Conservation (phyloP, 2,113 vertebrate species). For the Mustela lutreola region DNA sequence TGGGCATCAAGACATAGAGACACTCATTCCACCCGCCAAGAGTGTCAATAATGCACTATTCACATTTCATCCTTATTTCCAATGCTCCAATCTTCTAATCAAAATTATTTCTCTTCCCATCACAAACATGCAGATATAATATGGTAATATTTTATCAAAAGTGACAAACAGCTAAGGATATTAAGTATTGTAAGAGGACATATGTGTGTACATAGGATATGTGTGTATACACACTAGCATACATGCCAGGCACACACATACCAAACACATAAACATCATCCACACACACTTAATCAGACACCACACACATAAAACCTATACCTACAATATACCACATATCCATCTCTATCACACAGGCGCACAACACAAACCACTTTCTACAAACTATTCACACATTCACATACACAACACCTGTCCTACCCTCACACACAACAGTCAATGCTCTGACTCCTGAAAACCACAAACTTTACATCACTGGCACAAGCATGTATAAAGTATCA, state of each 20-base stretch:
- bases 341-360: neutral
- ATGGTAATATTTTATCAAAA: neutral
- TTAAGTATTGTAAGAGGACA: neutral
- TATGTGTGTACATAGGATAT: neutral
- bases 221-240: neutral
- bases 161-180: neutral
- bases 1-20: neutral
- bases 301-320: neutral
- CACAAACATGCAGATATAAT: neutral
- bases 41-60: neutral
- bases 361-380: neutral
- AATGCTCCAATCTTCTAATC: neutral
- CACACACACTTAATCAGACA: neutral
- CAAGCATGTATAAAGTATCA: neutral
- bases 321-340: neutral
- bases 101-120: neutral
- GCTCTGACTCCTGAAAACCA: neutral
- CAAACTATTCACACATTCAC: neutral
- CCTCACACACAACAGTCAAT: neutral
- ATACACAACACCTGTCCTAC: fast-evolving
- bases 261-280: neutral
- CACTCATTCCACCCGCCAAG: neutral
- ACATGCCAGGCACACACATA: neutral
- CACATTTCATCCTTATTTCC: neutral
- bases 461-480: neutral